These are phyloP conservation scores for Pseudoips prasinana DNA, from an alignment of 2,888 invertebrate genomes.

Conservation along the genomic window DNA sequence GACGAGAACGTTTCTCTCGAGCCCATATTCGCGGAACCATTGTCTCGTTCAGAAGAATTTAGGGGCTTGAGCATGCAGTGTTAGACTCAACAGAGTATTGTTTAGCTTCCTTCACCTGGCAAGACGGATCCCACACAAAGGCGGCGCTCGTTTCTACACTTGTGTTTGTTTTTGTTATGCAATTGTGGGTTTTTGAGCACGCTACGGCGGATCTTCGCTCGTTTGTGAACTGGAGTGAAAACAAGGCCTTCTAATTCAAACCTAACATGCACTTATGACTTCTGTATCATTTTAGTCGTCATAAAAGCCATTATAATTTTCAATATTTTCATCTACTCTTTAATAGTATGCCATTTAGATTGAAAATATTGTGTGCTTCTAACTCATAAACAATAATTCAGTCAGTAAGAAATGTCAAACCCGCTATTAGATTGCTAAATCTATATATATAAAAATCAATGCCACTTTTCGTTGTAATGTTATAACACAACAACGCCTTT, in stretches of 20 bases:
- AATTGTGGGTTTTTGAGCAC: slow-evolving; percentile 73
- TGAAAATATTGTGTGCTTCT: too few species aligned
- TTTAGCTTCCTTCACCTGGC: slow-evolving; percentile 78
- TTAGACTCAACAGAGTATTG: slow-evolving; percentile 69
- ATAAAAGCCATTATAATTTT: too few species aligned
- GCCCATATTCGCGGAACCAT: slow-evolving; percentile 71
- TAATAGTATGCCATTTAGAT: too few species aligned
- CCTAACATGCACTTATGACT: slow-evolving; percentile 2
- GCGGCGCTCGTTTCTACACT: slow-evolving; percentile 68
- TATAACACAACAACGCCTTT: too few species aligned
- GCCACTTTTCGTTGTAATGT: too few species aligned
- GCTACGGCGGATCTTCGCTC: slow-evolving; percentile 59
- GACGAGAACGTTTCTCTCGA: slow-evolving; percentile 70
- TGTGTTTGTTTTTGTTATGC: slow-evolving; percentile 78
- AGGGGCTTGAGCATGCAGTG: slow-evolving; percentile 65
- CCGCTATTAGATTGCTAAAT: too few species aligned
- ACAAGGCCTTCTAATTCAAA: slow-evolving; percentile 6
- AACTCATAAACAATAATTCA: too few species aligned
- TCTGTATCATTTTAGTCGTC: too few species aligned
- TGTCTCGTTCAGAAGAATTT: slow-evolving; percentile 74
- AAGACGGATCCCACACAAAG: slow-evolving; percentile 74
- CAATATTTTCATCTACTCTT: too few species aligned
- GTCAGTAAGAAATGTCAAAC: too few species aligned
- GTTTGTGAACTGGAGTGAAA: slow-evolving; percentile 64
- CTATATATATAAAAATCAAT: too few species aligned